These are phyloP conservation scores for Illadopsis cleaveri DNA, from an alignment of 2,113 vertebrate genomes.

Conservation along the genomic window DNA sequence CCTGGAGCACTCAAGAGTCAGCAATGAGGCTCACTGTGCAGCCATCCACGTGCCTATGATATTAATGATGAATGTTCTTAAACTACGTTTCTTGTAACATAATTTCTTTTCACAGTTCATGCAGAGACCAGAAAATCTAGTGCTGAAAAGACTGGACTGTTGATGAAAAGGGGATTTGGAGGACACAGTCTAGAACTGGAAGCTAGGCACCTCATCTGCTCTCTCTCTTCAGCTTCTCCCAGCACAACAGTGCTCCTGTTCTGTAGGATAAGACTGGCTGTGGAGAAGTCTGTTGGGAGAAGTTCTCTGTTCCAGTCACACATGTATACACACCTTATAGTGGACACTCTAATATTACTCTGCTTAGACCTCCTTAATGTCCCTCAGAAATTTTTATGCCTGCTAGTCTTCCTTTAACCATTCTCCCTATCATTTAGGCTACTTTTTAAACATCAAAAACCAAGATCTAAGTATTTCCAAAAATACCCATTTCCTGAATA, in stretches of 20 bases:
- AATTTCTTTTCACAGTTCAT: not conserved
- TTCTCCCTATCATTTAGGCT: not conserved
- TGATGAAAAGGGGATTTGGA: not conserved
- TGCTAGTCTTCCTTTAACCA: not conserved
- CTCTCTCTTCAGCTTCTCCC: not conserved
- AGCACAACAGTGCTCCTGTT: not conserved
- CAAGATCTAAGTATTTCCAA: not conserved
- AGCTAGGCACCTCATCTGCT: not conserved
- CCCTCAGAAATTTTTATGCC: not conserved
- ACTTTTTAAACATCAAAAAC: not conserved
- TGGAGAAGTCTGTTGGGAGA: not conserved
- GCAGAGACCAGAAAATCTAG: not conserved
- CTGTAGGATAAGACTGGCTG: not conserved
- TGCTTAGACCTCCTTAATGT: not conserved
- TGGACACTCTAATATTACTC: not conserved
- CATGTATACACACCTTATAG: accelerated
- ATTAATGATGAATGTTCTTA: not conserved
- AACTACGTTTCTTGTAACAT: not conserved
- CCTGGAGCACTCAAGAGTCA: not conserved
- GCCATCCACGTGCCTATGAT: no score
- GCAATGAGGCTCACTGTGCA: not conserved
- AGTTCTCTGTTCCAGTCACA: not conserved
- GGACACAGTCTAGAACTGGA: not conserved
- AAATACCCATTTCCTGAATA: not conserved
- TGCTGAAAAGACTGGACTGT: not conserved